Base-by-base conservation (phyloP, 2,888 invertebrate genomes). In the Agrochola lychnidis region DNA sequence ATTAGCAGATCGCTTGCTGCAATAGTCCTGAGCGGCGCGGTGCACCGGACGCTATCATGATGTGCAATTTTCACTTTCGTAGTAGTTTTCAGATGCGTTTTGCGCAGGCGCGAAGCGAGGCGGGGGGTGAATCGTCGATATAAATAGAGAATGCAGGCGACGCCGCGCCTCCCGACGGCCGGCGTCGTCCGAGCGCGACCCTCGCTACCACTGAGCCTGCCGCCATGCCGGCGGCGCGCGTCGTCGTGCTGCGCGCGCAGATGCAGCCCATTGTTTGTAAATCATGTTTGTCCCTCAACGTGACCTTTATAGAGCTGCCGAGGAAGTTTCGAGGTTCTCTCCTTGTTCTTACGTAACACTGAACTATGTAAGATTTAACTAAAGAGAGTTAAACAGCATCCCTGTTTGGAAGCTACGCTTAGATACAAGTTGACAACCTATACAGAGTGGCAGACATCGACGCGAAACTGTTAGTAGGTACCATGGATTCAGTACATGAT, bases 11-110 rank as follows among this genome's bases (percentile, higher is more conserved):
- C 79, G 81, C 79, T 89, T 85, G 85, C 82, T 88, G 86, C 85
- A 88, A 87, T 84, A 81, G 78, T 89, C 82, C 84, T 87, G 82
- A 78, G 78, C 85, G 84, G 87, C 83, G 89, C 86, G 87, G 82
- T 91, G 91, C 90, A 93, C 90, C 88, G 90, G 89, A 77, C 88
- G 89, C 89, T 89, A 93, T 89, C 94, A 94, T 95, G 93, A 94
- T 95, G 94, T 95, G 95, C 94, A 95, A 94, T 95, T 96, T 95
- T 95, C 94, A 95, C 95, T 96, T 95, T 95, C 93, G 91, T 92
- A 84, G 91, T 92, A 84, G 90, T 94, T 93, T 90, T 91, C 86
- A 92, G 90, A 90, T 91, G 89, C 88, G 89, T 87, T 89, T 78
- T 87, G 93, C 96, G 96, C 96, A 93, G 93, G 96, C 96, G 96